Percentiles rank a stretch among this genome's conserved stretches.
Conservation (phyloP, 2,888 invertebrate species). For the Lobophora halterata region DNA sequence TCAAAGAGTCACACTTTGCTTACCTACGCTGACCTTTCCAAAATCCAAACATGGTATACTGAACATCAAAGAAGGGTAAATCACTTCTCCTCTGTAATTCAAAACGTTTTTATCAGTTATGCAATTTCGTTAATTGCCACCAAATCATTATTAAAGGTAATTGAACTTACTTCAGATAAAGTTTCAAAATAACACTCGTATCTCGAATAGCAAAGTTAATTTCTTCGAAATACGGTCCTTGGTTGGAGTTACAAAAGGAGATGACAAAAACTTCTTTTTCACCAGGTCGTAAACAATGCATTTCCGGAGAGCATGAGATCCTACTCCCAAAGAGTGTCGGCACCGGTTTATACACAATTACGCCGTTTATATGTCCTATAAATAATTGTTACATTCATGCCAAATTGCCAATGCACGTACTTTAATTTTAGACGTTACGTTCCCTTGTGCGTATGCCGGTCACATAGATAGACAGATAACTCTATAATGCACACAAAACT, state of each 20-base stretch:
- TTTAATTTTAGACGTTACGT: constrained; percentile 19
- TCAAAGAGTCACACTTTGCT: constrained; percentile 26
- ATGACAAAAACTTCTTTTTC: constrained; percentile 76
- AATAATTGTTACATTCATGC: constrained; percentile 28
- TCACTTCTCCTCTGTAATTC: constrained; percentile 78
- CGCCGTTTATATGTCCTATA: constrained; percentile 82
- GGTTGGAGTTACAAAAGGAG: constrained; percentile 78
- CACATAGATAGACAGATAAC: no score
- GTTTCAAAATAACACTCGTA: constrained; percentile 75
- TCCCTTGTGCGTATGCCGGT: no score
- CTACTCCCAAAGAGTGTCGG: constrained; percentile 79
- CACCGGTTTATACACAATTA: constrained; percentile 68
- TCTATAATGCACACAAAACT: no score
- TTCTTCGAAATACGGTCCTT: constrained; percentile 83
- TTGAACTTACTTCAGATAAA: constrained; percentile 78
- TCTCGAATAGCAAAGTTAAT: constrained; percentile 81
- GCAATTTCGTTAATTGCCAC: neutral
- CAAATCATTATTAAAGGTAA: neutral
- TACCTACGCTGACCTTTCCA: constrained; percentile 80
- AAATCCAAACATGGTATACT: constrained; percentile 78
- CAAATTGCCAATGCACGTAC: constrained; percentile 11
- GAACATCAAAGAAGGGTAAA: constrained; percentile 81
- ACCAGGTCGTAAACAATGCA: constrained; percentile 69
- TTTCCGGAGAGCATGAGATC: constrained; percentile 73
- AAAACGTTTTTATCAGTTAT: neutral